Evolutionary conservation across 1,140 invertebrate genomes (phyloP), one percentile per base, ranked within the genome.

Genomic region (Lordiphosa stackelbergi): DNA sequence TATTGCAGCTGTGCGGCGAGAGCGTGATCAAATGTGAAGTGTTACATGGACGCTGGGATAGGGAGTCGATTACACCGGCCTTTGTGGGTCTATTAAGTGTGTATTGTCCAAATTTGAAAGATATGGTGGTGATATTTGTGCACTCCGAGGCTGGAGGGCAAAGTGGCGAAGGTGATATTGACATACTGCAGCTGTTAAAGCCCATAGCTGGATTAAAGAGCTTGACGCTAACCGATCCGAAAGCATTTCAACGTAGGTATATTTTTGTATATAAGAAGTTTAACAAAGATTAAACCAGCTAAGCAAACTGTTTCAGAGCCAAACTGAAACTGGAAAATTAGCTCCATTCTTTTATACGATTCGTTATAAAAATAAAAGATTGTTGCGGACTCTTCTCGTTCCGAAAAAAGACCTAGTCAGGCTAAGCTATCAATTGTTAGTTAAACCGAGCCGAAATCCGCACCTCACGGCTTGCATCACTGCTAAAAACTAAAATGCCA

Each of bases 151-250:
- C 41, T 6, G 45, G 54, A 12, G 5, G 24, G 37, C n/a, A 42
- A 56, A 46, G 36, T 37, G 37, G 28, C 10, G 13, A 8, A 6
- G 35, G 11, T 2, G 28, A 54, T 37, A 31, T 40, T 1, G 54
- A 55, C 19, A 57, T 83, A 3, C 55, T 81, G 22, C n/a, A 58
- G 4, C n/a, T 51, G 4, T 13, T 81, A 5, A 31, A 46, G 11
- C 12, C 71, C 37, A 49, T 46, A 4, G 56, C 54, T 7, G 47
- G 54, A 37, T 42, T 79, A 0, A 57, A 38, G 12, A 56, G 73
- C 45, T 41, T 79, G 1, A 79, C 77, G 1, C 22, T 79, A 8
- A 81, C 61, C 36, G 75, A 79, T 68, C 57, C 74, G 12, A 81
- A 46, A 22, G 59, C 66, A 6, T 24, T 40, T 9, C 70, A 71